Conservation (phyloP, 2,797 vertebrate species). For the Eptatretus atami region DNA sequence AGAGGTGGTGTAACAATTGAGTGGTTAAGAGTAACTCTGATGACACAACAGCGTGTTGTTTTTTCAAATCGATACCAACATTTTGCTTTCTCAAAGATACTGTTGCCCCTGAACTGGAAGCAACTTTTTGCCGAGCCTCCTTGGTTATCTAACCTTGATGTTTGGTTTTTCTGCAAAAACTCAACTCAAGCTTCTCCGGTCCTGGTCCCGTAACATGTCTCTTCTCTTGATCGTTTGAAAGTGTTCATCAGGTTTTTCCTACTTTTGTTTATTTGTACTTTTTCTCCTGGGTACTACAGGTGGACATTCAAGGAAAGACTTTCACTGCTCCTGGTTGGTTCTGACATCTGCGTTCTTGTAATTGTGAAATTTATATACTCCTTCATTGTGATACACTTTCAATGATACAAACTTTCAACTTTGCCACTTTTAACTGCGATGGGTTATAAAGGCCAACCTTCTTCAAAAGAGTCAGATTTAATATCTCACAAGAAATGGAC, state of each 20-base stretch:
- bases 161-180: neutral
- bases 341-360: neutral
- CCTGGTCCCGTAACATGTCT: neutral
- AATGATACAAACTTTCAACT: neutral
- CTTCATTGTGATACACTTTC: neutral
- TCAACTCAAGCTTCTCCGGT: neutral
- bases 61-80: too few relatives aligned
- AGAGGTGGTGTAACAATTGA: constrained; percentile 12
- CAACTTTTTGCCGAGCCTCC: too few relatives aligned
- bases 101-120: too few relatives aligned
- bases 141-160: neutral
- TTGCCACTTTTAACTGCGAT: neutral
- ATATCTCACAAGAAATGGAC: constrained; percentile 25
- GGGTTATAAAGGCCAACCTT: constrained; percentile 10
- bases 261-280: neutral
- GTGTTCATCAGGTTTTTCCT: neutral
- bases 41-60: too few relatives aligned
- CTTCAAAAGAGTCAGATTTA: constrained; percentile 21
- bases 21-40: too few relatives aligned
- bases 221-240: too few relatives aligned
- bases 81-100: too few relatives aligned
- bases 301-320: neutral
- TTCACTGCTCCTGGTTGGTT: neutral
- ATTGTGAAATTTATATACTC: neutral
- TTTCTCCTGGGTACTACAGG: neutral